Percentiles rank a stretch among this genome's conserved stretches.
phyloP scores from a whole-genome alignment of 2,113 vertebrate genomes.

The Scolopax mira region DNA sequence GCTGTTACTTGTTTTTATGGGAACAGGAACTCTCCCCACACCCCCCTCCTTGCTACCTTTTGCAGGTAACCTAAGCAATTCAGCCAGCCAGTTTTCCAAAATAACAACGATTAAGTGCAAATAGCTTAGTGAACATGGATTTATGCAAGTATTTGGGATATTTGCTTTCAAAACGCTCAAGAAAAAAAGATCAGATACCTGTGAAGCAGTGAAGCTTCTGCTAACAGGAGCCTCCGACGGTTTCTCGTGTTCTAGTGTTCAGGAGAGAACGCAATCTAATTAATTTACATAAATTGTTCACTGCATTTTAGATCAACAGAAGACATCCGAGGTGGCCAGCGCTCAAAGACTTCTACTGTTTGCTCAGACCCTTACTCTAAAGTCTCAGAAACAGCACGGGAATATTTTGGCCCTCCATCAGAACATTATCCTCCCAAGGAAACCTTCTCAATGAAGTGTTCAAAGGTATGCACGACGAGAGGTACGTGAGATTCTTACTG shows the following conservation, averaged over 20 bases:
- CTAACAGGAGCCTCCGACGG: neutral
- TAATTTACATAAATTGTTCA: neutral
- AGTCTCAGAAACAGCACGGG: neutral
- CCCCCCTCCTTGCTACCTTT: neutral
- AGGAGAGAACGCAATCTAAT: neutral
- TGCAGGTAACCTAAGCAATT: neutral
- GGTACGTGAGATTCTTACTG: constrained; percentile 48
- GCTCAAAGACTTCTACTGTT: neutral
- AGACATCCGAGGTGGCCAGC: neutral
- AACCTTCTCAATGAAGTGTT: constrained; percentile 69
- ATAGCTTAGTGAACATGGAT: neutral
- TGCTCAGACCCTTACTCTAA: neutral
- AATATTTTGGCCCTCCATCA: neutral
- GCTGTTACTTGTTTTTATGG: neutral
- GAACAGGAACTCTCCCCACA: neutral
- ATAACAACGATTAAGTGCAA: neutral
- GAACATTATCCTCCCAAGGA: constrained; percentile 33
- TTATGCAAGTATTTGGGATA: neutral
- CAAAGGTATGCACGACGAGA: constrained; percentile 72
- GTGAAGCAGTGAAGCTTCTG: neutral
- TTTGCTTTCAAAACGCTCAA: neutral
- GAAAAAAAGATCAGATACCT: neutral
- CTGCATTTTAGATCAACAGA: constrained; percentile 3
- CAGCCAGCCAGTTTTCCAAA: neutral
- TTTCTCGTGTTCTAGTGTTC: neutral